phyloP scores from a whole-genome alignment of 1,140 invertebrate genomes.

The Dendrolimus punctatus region DNA sequence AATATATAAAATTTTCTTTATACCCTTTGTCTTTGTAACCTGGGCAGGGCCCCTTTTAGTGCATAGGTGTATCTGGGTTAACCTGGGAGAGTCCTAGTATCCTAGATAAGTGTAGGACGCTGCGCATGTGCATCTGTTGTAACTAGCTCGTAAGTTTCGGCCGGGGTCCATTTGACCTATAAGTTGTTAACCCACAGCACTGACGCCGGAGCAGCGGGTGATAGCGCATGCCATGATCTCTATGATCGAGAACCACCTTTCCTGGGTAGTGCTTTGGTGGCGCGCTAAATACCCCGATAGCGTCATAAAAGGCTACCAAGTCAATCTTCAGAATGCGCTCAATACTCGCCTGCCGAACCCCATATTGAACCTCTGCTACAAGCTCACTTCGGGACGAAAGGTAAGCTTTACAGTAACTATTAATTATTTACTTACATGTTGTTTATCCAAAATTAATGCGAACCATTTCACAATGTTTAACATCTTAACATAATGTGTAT shows the following conservation, averaged over 20 bases:
- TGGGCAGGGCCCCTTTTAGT: too few relatives aligned
- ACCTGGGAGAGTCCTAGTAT: constrained; percentile 15
- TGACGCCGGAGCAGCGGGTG: constrained; percentile 88
- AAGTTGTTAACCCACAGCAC: constrained; percentile 40
- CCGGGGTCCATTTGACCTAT: constrained; percentile 18
- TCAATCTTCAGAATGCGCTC: constrained; percentile 90
- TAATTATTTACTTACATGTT: too few relatives aligned
- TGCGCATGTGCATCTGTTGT: constrained; percentile 42
- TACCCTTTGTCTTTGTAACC: too few relatives aligned
- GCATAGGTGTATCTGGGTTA: constrained; percentile 3
- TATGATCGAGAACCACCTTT: constrained; percentile 95
- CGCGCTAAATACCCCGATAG: constrained; percentile 89
- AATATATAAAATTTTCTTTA: too few relatives aligned
- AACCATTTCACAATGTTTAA: too few relatives aligned
- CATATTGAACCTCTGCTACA: constrained; percentile 92
- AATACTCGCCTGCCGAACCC: constrained; percentile 90
- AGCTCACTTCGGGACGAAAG: constrained; percentile 89
- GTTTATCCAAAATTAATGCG: too few relatives aligned
- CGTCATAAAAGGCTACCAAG: constrained; percentile 90
- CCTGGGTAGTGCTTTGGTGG: constrained; percentile 92
- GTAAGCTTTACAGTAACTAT: constrained; percentile 61
- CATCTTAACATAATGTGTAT: too few relatives aligned
- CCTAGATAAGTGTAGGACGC: constrained; percentile 22
- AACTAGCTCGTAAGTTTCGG: constrained; percentile 3
- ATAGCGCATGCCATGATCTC: constrained; percentile 94